A percentile compares a stretch with the other conserved stretches of the same genome.
Evolutionary conservation across 1,140 invertebrate species (phyloP).

Genomic region (Muscidifurax raptorellus): DNA sequence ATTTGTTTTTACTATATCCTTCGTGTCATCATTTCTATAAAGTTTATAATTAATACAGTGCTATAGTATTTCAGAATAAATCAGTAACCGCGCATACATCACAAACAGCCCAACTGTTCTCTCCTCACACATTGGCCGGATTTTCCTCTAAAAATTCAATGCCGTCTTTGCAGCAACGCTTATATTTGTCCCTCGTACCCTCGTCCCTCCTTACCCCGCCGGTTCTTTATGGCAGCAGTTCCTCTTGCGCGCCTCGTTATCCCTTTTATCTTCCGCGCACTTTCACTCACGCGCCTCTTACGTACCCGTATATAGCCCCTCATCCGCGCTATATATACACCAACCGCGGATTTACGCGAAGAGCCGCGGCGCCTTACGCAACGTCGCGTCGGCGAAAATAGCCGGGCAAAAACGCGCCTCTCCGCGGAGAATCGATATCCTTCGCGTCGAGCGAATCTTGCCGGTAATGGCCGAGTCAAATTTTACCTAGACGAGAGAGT

Average conservation of each 20-base stretch:
- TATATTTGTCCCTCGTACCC: not conserved
- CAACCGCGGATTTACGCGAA: constrained; percentile 33
- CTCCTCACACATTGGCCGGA: not conserved
- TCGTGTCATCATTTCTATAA: no score
- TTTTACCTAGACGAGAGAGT: constrained; percentile 44
- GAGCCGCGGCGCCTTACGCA: not conserved
- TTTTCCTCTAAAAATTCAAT: not conserved
- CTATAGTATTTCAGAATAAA: no score
- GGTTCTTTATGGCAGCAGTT: constrained; percentile 57
- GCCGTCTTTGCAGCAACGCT: not conserved
- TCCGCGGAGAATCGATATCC: not conserved
- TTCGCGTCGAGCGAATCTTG: not conserved
- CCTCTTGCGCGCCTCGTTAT: constrained; percentile 55
- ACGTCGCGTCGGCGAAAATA: not conserved
- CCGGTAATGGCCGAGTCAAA: constrained; percentile 58
- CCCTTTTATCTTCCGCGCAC: constrained; percentile 54
- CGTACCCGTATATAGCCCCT: not conserved
- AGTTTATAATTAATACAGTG: no score
- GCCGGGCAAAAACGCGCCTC: not conserved
- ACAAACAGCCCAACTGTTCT: not conserved
- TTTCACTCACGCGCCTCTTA: constrained; percentile 51
- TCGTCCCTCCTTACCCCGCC: not conserved
- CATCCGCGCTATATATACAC: no score
- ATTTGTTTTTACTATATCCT: not conserved
- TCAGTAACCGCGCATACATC: no score